Evolutionary conservation across 1,140 invertebrate species (phyloP), one percentile per base, ranked within the genome.

Genomic region (Drosophila mayri): DNA sequence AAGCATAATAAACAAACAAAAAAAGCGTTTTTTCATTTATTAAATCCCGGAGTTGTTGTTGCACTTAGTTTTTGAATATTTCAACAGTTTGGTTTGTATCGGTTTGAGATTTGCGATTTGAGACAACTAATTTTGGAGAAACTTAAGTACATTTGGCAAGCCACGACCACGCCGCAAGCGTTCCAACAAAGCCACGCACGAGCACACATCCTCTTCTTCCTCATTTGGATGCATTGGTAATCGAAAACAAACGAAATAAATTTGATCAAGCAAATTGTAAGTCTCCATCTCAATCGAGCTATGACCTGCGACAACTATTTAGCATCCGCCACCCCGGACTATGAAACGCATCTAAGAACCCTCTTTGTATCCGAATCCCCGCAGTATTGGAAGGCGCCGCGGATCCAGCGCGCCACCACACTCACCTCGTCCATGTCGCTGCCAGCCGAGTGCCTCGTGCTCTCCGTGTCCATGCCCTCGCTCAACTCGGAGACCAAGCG

Each of bases 401-500:
- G 88, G 52, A 92, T 92, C 41, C 82, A 90, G 66, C 83, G 92
- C 46, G 83, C 92, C 61, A 92, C 91, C 22, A 92, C 92, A 44
- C 55, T 93, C 58, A 91, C 92, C 72, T 91, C 92, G 60, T 92
- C 91, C 61, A 92, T 93, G 88, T 93, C 92, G 47, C 76, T 93
- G 71, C 92, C 92, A 66, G 91, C 92, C 41, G 92, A 93, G 73
- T 93, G 92, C 44, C 59, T 93, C 30, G 91, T 93, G 14, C 66
- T 93, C 18, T 93, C 92, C 12, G 92, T 93, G 7, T 93, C 92
- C 50, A 93, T 92, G 83, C 91, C 92, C 64, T 92, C 92, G 25
- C 72, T 92, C 4, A 92, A 92, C 67, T 90, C 85, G 14, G 88
- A 91, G 59, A 73, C 75, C 25, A 92, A 86, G 58, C 76, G 91